phyloP scores from a whole-genome alignment of 1,140 invertebrate species.

The Yoshiicerus persimilis region DNA sequence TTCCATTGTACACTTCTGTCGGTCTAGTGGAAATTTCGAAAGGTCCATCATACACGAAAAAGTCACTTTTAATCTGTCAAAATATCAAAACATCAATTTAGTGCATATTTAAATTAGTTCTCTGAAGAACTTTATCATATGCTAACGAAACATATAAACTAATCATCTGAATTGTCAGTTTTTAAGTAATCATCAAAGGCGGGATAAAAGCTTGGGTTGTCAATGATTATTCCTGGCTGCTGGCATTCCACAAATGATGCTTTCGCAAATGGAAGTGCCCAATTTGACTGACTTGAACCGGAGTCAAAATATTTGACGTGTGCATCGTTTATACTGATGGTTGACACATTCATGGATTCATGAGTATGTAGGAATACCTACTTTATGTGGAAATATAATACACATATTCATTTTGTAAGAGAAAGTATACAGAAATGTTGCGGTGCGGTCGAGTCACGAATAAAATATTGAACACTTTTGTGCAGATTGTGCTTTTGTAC shows the following conservation, averaged over 20 bases:
- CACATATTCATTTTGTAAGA: too few relatives aligned
- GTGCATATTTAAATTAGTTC: background rate
- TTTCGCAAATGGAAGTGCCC: background rate
- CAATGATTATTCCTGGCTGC: too few relatives aligned
- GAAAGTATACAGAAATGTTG: too few relatives aligned
- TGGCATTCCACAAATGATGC: too few relatives aligned
- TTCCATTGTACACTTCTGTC: constrained; percentile 64
- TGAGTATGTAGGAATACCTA: background rate
- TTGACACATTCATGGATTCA: too few relatives aligned
- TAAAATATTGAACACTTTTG: background rate
- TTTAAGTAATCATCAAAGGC: background rate
- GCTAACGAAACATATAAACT: too few relatives aligned
- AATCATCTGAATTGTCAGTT: too few relatives aligned
- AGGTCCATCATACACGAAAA: constrained; percentile 68
- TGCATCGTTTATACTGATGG: background rate
- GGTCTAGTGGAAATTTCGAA: constrained; percentile 63
- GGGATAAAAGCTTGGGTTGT: too few relatives aligned
- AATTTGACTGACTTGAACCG: background rate
- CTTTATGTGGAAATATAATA: too few relatives aligned
- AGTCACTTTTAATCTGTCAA: constrained; percentile 60
- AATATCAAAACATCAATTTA: background rate
- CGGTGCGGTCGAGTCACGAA: background rate
- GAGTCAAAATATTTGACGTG: background rate
- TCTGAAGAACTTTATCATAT: too few relatives aligned
- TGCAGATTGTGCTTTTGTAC: background rate